These are phyloP conservation scores for Clavelina lepadiformis DNA, from an alignment of 23 tunicate genomes.

Conservation along the genomic window DNA sequence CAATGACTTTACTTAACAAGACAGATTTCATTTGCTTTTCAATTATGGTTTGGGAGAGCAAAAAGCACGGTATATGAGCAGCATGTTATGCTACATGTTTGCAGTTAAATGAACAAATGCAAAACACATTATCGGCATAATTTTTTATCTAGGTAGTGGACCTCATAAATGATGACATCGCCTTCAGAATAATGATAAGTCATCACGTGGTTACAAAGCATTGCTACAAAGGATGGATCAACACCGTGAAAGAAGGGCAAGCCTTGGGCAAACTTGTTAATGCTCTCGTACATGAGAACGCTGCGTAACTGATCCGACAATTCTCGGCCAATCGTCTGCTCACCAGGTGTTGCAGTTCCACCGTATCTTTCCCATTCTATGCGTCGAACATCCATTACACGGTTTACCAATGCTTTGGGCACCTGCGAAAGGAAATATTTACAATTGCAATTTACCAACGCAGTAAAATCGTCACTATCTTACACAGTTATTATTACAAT, in stretches of 20 bases:
- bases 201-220: slow-evolving; percentile 60
- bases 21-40: no score
- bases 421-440: slow-evolving; percentile 29
- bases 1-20: no score
- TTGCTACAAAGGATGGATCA: slow-evolving; percentile 55
- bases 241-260: slow-evolving; percentile 69
- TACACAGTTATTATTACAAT: no score
- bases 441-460: no score
- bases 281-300: slow-evolving; percentile 65
- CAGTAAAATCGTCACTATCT: no score
- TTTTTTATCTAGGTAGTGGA: neutral
- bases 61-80: no score
- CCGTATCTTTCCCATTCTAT: slow-evolving; percentile 66
- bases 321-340: slow-evolving; percentile 53
- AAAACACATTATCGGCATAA: no score
- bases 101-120: no score
- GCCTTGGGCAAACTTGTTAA: slow-evolving; percentile 53
- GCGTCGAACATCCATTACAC: slow-evolving; percentile 69
- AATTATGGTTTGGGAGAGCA: no score
- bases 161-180: slow-evolving; percentile 82
- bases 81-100: no score
- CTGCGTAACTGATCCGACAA: slow-evolving; percentile 55
- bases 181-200: slow-evolving; percentile 66
- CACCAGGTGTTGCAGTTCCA: slow-evolving; percentile 82
- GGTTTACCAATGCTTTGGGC: slow-evolving; percentile 30